Base-by-base conservation (phyloP, 2,797 vertebrate species). In the Enteromius paludinosus region DNA sequence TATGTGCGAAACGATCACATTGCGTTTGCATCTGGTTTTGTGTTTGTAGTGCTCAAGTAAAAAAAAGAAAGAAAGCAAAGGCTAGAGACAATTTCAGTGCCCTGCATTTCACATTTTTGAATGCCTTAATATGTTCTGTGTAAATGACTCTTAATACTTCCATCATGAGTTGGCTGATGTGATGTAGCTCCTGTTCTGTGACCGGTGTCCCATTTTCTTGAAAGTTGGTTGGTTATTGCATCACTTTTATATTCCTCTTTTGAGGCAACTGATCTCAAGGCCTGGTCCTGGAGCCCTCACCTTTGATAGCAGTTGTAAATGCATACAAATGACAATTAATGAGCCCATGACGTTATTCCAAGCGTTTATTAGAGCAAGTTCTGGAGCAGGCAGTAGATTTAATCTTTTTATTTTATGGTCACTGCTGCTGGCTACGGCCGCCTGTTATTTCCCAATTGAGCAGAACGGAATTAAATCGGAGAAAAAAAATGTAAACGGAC, bases 221-320 rank as follows among this genome's bases (percentile, higher is more conserved):
- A 65, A 78, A 78, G 23, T 66, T 25, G 43, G 45, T 77, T 81
- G 33, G 33, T 38, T 77, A 41, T 85, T 85, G 75, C 79, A 56
- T 81, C 30, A 66, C 25, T 14, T 35, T 66, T 33, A 66, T 81
- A 23, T 78, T 65, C 17, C 52, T 33, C 15, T 80, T 81, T 80
- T 54, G 35, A 23, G 52, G 20, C 15, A 47, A 69, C 56, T 47
- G 35, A 77, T n/a, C 5, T 12, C n/a, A 56, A 66, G 35, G 20
- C 41, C 23, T 8, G 3, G 54, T 49, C 6, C 41, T 52, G 12
- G 12, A 74, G 30, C 25, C 69, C 18, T 69, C 14, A 78, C 45
- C 10, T 38, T 71, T 56, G 47, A 72, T 82, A 81, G 15, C 38
- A 28, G 25, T 61, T 47, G 56, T 61, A 47, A 61, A 80, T 61